These are phyloP conservation scores for Trichogramma evanescens DNA, from an alignment of 2,888 invertebrate genomes.

Conservation along the genomic window DNA sequence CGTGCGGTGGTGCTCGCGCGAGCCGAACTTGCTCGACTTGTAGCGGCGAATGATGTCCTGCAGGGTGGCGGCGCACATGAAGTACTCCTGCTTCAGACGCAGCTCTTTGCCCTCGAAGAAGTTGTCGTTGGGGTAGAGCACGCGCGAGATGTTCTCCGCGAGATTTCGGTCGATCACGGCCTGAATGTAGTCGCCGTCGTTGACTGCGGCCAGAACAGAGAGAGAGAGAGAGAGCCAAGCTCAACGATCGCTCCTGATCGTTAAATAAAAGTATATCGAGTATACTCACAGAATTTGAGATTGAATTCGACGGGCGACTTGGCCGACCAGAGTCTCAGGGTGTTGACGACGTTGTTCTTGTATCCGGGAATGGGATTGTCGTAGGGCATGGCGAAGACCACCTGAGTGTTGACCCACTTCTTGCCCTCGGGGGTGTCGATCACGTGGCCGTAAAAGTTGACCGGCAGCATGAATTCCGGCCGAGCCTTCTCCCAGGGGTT, in stretches of 20 bases:
- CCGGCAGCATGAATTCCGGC: slow-evolving; percentile 95
- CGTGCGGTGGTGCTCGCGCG: slow-evolving; percentile 73
- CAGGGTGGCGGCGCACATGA: slow-evolving; percentile 96
- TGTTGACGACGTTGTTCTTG: slow-evolving; percentile 96
- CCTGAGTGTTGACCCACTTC: slow-evolving; percentile 87
- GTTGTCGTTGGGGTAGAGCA: slow-evolving; percentile 98
- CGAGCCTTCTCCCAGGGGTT: slow-evolving; percentile 99
- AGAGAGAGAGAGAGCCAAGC: no score
- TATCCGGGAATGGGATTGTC: slow-evolving; percentile 98
- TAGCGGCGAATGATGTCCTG: slow-evolving; percentile 92
- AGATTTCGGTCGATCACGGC: slow-evolving; percentile 96
- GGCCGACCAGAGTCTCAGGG: slow-evolving; percentile 94
- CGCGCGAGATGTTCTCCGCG: slow-evolving; percentile 96
- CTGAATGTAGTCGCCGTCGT: slow-evolving; percentile 97
- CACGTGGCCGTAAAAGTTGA: slow-evolving; percentile 93
- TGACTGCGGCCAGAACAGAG: slow-evolving; percentile 73
- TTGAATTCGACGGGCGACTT: slow-evolving; percentile 94
- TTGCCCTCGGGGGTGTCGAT: slow-evolving; percentile 78
- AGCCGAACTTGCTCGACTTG: slow-evolving; percentile 90
- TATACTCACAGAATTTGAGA: slow-evolving; percentile 85
- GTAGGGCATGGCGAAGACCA: slow-evolving; percentile 96
- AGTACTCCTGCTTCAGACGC: slow-evolving; percentile 97
- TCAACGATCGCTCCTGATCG: neutral
- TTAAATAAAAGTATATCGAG: neutral
- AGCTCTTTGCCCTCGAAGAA: slow-evolving; percentile 98